These are phyloP conservation scores for Archegozetes longisetosus DNA, from an alignment of 1,140 invertebrate species.

Conservation along the genomic window DNA sequence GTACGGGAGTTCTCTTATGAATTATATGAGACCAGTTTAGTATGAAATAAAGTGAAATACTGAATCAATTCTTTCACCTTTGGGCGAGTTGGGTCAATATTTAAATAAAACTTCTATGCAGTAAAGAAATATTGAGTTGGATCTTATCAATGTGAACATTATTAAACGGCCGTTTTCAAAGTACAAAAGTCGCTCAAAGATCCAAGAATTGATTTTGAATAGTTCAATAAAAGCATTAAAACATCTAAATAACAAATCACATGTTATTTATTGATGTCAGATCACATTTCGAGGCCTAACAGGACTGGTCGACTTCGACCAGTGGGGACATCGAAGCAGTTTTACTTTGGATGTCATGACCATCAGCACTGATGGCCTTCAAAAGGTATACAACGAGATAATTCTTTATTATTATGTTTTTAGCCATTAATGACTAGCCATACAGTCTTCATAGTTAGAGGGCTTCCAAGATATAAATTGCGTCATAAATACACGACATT, in stretches of 20 bases:
- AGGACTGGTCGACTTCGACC: constrained; percentile 81
- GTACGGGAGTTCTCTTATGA: constrained; percentile 82
- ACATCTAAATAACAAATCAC: too few species aligned
- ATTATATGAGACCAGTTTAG: constrained; percentile 77
- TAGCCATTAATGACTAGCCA: neutral
- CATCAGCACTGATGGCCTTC: constrained; percentile 6
- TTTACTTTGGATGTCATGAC: constrained; percentile 68
- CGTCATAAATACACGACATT: neutral
- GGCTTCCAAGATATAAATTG: neutral
- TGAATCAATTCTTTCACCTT: too few species aligned
- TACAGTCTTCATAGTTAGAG: neutral
- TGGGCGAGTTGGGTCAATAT: too few species aligned
- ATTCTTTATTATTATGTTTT: neutral
- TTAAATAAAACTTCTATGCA: too few species aligned
- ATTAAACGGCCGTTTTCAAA: too few species aligned
- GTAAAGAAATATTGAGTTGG: too few species aligned
- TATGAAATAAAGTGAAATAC: too few species aligned
- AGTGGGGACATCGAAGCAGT: constrained; percentile 74
- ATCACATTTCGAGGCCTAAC: constrained; percentile 76
- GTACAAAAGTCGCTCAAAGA: too few species aligned
- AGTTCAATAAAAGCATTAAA: too few species aligned
- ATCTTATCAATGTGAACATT: too few species aligned
- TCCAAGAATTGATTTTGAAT: too few species aligned
- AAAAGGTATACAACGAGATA: constrained; percentile 10
- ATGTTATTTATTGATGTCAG: constrained; percentile 32